phyloP scores from a whole-genome alignment of 2,113 vertebrate genomes.

The Oceanodroma tethys region DNA sequence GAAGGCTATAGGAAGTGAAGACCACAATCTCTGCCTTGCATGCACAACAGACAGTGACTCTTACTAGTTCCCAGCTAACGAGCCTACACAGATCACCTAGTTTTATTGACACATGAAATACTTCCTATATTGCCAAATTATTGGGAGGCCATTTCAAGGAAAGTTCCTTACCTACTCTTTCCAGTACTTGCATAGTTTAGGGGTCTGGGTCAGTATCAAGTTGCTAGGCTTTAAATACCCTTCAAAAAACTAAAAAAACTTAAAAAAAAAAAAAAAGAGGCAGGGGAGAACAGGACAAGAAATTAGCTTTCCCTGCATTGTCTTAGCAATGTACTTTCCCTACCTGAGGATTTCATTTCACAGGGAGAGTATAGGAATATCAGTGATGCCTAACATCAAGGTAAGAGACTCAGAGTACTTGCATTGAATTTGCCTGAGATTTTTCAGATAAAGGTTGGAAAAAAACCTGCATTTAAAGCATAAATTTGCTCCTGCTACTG shows the following conservation, averaged over 20 bases:
- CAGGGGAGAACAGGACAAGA: background rate
- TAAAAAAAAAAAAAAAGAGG: background rate
- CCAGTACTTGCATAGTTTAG: background rate
- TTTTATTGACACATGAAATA: background rate
- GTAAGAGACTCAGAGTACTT: background rate
- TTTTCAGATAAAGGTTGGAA: background rate
- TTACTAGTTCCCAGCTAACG: background rate
- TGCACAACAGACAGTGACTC: background rate
- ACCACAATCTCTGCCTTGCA: background rate
- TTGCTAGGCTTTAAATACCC: background rate
- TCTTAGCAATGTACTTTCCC: background rate
- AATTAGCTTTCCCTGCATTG: background rate
- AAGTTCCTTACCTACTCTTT: background rate
- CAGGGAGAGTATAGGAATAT: background rate
- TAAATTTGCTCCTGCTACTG: background rate
- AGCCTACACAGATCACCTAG: background rate
- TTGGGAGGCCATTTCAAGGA: background rate
- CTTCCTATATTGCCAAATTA: background rate
- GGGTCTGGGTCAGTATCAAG: background rate
- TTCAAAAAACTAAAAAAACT: background rate
- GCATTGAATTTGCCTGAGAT: background rate
- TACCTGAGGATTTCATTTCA: background rate
- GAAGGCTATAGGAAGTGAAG: background rate
- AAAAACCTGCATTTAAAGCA: background rate
- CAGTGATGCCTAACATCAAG: background rate